phyloP scores from a whole-genome alignment of 2,888 invertebrate genomes.

The Thymelicus acteon region DNA sequence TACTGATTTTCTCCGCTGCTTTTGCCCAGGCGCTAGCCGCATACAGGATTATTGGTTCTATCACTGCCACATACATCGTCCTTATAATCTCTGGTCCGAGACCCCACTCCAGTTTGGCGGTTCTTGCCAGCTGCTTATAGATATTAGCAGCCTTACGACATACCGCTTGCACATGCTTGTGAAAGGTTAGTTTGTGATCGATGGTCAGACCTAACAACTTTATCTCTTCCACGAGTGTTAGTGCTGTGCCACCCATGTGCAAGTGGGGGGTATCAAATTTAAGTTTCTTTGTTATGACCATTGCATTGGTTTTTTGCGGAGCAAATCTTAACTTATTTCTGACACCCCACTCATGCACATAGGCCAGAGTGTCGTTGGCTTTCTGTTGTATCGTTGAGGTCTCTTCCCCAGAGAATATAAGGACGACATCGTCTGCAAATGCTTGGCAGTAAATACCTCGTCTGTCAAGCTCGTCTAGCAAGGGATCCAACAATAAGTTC shows the following conservation, averaged over 20 bases:
- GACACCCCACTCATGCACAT: neutral
- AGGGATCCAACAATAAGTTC: slow-evolving; percentile 12
- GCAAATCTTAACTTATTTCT: too few species aligned
- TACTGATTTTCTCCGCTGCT: neutral
- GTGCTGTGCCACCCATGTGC: too few species aligned
- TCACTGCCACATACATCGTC: neutral
- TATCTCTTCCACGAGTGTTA: too few species aligned
- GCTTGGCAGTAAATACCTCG: neutral
- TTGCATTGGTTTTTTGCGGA: too few species aligned
- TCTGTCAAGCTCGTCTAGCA: neutral
- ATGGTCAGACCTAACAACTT: neutral
- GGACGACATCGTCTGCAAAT: neutral
- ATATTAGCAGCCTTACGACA: neutral
- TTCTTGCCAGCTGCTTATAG: neutral
- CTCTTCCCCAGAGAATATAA: neutral
- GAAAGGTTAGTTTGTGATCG: neutral
- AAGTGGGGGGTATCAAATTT: too few species aligned
- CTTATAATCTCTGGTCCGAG: neutral
- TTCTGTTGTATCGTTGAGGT: too few species aligned
- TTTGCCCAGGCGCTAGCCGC: neutral
- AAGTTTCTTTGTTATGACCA: too few species aligned
- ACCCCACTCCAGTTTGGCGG: neutral
- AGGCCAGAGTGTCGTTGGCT: neutral
- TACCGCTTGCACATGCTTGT: neutral
- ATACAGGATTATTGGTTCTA: neutral